A percentile compares a stretch with the other conserved stretches of the same genome.
phyloP scores from a whole-genome alignment of 92 coral and sea anemone species.

The Palythoa grandiflora region DNA sequence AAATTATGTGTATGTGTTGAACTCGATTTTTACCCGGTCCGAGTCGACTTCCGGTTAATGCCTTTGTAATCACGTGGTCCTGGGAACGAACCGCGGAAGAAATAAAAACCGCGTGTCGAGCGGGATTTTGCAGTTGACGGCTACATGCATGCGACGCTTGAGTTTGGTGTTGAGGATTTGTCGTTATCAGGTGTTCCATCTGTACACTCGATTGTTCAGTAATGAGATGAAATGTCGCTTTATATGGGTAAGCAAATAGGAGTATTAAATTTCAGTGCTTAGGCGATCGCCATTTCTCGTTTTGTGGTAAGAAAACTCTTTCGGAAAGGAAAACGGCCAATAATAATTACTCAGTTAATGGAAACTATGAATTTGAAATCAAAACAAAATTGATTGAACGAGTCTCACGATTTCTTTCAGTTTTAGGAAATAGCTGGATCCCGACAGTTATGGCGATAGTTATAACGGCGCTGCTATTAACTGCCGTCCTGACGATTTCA shows the following conservation, averaged over 20 bases:
- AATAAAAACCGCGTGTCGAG: slow-evolving; percentile 4
- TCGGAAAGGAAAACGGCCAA: neutral
- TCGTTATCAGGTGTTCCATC: neutral
- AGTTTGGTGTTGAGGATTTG: neutral
- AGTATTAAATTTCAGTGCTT: neutral
- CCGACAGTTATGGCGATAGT: neutral
- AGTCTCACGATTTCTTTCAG: neutral
- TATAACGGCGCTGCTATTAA: neutral
- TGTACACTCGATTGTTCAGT: neutral
- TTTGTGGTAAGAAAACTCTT: neutral
- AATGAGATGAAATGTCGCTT: neutral
- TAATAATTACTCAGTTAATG: neutral
- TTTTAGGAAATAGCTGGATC: neutral
- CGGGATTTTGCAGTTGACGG: neutral
- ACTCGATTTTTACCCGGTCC: neutral
- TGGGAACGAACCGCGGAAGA: slow-evolving; percentile 14
- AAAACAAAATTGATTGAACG: slow-evolving; percentile 1
- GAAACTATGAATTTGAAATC: neutral
- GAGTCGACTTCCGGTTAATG: neutral
- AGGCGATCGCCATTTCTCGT: neutral
- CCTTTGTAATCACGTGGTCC: neutral
- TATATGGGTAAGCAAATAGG: neutral
- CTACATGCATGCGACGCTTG: neutral
- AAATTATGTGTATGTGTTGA: too few relatives aligned
- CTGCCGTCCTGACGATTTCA: neutral